These are phyloP conservation scores for Xiphophorus couchianus DNA, from an alignment of 2,113 vertebrate genomes.

Conservation along the genomic window DNA sequence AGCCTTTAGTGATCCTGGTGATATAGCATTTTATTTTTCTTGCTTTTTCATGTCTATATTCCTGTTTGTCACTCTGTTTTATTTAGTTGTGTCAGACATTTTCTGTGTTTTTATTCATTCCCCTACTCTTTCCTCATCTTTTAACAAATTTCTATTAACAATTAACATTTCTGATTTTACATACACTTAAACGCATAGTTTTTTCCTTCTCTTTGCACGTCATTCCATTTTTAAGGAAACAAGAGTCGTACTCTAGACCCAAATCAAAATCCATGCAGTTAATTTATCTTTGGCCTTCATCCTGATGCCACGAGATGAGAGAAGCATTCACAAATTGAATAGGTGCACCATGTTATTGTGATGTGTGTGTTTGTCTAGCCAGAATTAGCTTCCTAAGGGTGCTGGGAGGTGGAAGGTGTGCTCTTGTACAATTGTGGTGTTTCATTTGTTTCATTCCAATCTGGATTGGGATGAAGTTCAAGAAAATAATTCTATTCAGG, in stretches of 20 bases:
- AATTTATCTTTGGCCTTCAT: constrained; percentile 72
- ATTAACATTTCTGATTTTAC: background rate
- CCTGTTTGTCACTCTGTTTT: constrained; percentile 14
- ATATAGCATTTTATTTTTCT: background rate
- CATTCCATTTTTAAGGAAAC: constrained; percentile 42
- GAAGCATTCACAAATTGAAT: constrained; percentile 60
- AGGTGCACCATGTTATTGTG: constrained; percentile 28
- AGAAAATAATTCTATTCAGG: background rate
- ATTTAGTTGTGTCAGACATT: background rate
- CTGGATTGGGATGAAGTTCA: background rate
- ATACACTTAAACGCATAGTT: constrained; percentile 11
- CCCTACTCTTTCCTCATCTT: background rate
- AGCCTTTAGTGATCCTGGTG: constrained; percentile 20
- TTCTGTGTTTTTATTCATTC: constrained; percentile 5
- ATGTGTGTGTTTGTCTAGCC: constrained; percentile 20
- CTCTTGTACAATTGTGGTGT: background rate
- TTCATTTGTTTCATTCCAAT: background rate
- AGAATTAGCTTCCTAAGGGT: constrained; percentile 23
- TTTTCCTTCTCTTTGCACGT: constrained; percentile 9
- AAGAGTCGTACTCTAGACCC: constrained; percentile 65
- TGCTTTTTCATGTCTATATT: background rate
- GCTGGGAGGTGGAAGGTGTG: too few relatives aligned
- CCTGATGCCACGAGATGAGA: constrained; percentile 64
- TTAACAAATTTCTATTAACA: background rate
- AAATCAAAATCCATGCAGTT: constrained; percentile 73